Evolutionary conservation across 2,888 invertebrate genomes (phyloP), one percentile per base, ranked within the genome.

Genomic region (Lysandra coridon): DNA sequence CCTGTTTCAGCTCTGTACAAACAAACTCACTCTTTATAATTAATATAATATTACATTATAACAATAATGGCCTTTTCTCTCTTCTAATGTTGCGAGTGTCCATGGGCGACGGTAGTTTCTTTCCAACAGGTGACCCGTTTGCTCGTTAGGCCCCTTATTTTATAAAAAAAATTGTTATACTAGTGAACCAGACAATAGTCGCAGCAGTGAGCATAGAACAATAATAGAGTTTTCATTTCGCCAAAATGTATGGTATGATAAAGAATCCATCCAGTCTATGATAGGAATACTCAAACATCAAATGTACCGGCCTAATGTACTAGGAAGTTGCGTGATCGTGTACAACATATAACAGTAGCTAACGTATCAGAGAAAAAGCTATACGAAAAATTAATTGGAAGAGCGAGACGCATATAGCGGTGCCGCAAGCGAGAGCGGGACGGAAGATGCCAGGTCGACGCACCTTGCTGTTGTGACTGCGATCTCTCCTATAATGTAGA

Each of bases 401-500:
- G 81, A 84, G 82, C 82, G 86, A 84, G 85, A 86, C 82, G 83
- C 82, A 80, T 81, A 84, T 86, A 86, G 85, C 81, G 82, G 82
- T 82, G 82, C 76, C 79, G 81, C 79, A 80, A 80, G 85, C 82
- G 83, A 80, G 84, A 88, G 82, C 82, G 85, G 80, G 85, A 86
- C 83, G 81, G 80, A 81, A 82, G 82, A 78, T 73, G 64, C 78
- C 79, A 80, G 88, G 89, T 89, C 88, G 86, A 86, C 86, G 88
- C 85, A 88, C 89, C 49, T 84, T 84, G 79, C 69, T 82, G 81
- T 81, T 81, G 80, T 83, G 83, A 82, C 83, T 80, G 83, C 82
- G 81, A 82, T 84, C 83, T 83, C 82, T 74, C 80, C 79, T 79
- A 76, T 76, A 80, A 80, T 82, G 80, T 79, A 81, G 82, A 81